Evolutionary conservation across 2,797 vertebrate genomes (phyloP), one percentile per base, ranked within the genome.

Genomic region (Halcyon smyrnensis): DNA sequence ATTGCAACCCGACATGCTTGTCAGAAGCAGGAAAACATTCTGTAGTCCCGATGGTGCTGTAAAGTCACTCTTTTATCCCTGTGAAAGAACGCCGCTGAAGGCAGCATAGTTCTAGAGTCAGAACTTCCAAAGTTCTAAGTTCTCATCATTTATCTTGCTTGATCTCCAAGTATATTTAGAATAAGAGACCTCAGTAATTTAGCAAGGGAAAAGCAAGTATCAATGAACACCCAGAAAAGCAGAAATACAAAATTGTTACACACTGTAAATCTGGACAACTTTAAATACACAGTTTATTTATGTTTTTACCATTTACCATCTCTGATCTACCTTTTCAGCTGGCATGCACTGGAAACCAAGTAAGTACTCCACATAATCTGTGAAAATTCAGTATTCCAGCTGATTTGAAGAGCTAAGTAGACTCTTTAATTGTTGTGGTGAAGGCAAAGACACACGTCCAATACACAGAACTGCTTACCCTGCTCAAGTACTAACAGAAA

Each of bases 71-170:
- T 36, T 48, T 11, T 12, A 39, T 15, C 30, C 6, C 36, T 64
- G 16, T 30, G 64, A 50, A 87, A 73, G 46, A 75, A 15, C 12
- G 3, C 50, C 19, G 4, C 3, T 46, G 24, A 73, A 64, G 24
- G 34, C 0, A 65, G 32, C 15, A 17, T 0, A 60, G 30, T 15
- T 36, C 54, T n/a, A 10, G 28, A 84, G 11, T 18, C 9, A 6
- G 15, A 74, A 67, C 37, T 43, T 19, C 27, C 15, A 67, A 20
- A 9, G 45, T 45, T 75, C 28, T 51, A 48, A 11, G 11, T 62
- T 85, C 28, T 65, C 54, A 34, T 6, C 0, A 54, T 51, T 67
- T 30, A 46, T 41, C 79, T 82, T 37, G 24, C 79, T 82, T 32
- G 24, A 51, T 24, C 37, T 77, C 68, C 50, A 57, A 50, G 24